A percentile compares a stretch with the other conserved stretches of the same genome.
These are phyloP conservation scores for Musca vetustissima DNA, from an alignment of 1,140 invertebrate genomes.

Conservation along the genomic window DNA sequence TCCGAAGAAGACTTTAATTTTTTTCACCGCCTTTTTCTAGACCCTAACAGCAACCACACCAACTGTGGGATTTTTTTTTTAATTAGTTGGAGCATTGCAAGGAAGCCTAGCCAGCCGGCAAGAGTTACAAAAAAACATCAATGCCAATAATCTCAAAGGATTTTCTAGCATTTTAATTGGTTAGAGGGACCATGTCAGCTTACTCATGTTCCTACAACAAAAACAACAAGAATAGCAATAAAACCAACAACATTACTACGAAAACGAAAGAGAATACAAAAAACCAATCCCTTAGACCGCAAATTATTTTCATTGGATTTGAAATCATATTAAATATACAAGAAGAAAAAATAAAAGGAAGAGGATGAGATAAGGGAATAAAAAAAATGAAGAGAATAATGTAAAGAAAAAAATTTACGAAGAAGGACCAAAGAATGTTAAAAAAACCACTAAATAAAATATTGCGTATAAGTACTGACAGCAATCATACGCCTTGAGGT, in stretches of 20 bases:
- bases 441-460: too few species aligned
- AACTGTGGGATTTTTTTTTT: background rate
- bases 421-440: too few species aligned
- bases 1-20: too few species aligned
- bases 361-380: background rate
- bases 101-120: background rate
- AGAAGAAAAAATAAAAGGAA: slow-evolving; percentile 11
- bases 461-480: too few species aligned
- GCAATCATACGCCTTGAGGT: too few species aligned
- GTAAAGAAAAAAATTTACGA: slow-evolving; percentile 1
- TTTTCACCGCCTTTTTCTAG: too few species aligned
- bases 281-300: background rate
- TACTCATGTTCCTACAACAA: background rate
- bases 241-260: too few species aligned
- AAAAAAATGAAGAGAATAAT: slow-evolving; percentile 4
- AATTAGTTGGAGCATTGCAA: slow-evolving; percentile 10
- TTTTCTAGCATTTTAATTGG: slow-evolving; percentile 20
- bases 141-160: slow-evolving; percentile 13
- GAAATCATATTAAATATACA: slow-evolving; percentile 19
- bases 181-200: background rate
- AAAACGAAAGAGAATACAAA: too few species aligned
- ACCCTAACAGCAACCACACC: too few species aligned
- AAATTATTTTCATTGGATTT: slow-evolving; percentile 26
- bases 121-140: background rate
- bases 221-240: too few species aligned